Evolutionary conservation across 1,140 invertebrate species (phyloP).

Genomic region (Trichonephila clavipes): DNA sequence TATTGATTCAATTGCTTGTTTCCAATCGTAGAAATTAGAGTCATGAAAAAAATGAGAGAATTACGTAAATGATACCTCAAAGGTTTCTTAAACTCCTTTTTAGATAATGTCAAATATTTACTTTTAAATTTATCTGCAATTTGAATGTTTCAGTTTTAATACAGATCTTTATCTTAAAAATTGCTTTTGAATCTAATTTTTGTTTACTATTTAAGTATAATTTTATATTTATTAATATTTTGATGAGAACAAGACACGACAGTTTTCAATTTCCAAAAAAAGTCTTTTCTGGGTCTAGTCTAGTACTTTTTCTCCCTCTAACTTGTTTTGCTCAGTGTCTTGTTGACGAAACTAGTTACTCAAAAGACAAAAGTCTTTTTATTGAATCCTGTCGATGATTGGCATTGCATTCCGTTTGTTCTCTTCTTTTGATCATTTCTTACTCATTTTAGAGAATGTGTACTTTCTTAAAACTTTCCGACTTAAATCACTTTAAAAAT

Average conservation of each 20-base stretch:
- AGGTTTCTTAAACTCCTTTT: too few species aligned
- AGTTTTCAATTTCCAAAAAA: neutral
- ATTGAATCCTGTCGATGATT: conserved; percentile 52
- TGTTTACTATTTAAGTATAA: too few species aligned
- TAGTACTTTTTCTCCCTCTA: conserved; percentile 15
- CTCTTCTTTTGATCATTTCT: conserved; percentile 35
- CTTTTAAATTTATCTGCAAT: too few species aligned
- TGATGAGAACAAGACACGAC: neutral
- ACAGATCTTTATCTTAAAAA: too few species aligned
- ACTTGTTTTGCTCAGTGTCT: conserved; percentile 49
- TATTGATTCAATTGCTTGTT: too few species aligned
- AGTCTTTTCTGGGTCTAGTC: neutral
- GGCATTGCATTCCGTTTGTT: conserved; percentile 33
- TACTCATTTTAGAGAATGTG: conserved; percentile 31
- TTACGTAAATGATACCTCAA: too few species aligned
- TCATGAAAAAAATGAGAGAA: too few species aligned
- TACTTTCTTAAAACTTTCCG: conserved; percentile 28
- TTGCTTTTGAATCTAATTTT: too few species aligned
- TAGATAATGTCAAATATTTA: too few species aligned
- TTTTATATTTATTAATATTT: neutral
- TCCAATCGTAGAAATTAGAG: too few species aligned
- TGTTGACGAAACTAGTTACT: conserved; percentile 73
- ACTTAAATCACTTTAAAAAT: neutral
- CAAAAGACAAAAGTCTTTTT: conserved; percentile 39
- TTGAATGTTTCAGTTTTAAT: too few species aligned